Evolutionary conservation across 2,888 invertebrate species (phyloP), one percentile per base, ranked within the genome.

Genomic region (Pheosia tremula): DNA sequence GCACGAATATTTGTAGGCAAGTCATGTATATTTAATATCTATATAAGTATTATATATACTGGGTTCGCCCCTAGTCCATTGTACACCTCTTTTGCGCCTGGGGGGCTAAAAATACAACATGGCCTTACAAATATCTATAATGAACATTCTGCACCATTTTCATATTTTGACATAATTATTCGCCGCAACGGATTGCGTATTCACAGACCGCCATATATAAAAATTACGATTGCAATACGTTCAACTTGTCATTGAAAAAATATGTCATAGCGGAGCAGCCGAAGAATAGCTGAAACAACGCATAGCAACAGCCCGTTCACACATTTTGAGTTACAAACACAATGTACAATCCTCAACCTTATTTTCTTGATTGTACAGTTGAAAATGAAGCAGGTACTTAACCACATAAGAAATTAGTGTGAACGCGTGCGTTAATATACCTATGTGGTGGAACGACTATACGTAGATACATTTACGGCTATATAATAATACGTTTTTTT

Each of bases 291-390:
- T 63, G 47, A 66, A 67, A 56, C 63, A 63, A 57, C 37, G 63
- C 76, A 64, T 76, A 72, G 76, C 76, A 78, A 74, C 78, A 74
- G 64, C 63, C 58, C 52, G 52, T 61, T 39, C 49, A 10, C 43
- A 54, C 43, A 58, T 24, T 41, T 5, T 43, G n/a, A 24, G 24
- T 0, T 24, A 24, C 10, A 7, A 10, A 6, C 9, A n/a, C 8
- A 6, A 9, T 43, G 8, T 59, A 24, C 43, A 0, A 72, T 62
- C 59, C 57, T 64, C 36, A 60, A 59, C 66, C 56, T 61, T 68
- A 65, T 10, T 0, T 0, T 5, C n/a, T 0, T 9, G 0, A 0
- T 0, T 0, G 57, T 62, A 68, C 24, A 56, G 59, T 57, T 61
- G 37, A 60, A 63, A 64, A 41, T 76, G 7, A 11, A 24, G 37